Evolutionary conservation across 1,140 invertebrate species (phyloP), one percentile per base, ranked within the genome.

Genomic region (Caenorhabditis briggsae): DNA sequence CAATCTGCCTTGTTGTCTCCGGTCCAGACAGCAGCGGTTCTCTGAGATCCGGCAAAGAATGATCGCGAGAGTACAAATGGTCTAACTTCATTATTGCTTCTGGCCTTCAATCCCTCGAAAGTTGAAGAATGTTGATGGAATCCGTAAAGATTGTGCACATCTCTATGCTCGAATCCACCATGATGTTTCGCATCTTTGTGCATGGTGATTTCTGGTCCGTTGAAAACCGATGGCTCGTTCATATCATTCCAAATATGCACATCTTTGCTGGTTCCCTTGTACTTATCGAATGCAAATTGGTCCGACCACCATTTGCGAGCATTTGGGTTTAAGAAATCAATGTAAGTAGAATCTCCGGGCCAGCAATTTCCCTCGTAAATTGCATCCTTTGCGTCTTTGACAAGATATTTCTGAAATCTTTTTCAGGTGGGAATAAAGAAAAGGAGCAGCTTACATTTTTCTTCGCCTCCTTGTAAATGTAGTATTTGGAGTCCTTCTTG

Each of bases 141-240:
- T 2, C 97, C 97, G 93, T 98, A 97, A 25, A 97, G 94, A 93
- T 99, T 99, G 93, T 99, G 98, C 1, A 99, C 93, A 92, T 98
- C 96, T 90, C 98, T 94, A 94, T 96, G 97, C 93, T 96, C 97
- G 95, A 95, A 96, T 2, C 95, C 95, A 58, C 95, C 96, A 92
- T 89, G 95, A 95, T 94, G 99, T 95, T 92, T 96, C 95, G 48
- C 90, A 92, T 95, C 94, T 91, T 94, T 94, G 88, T 93, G 93
- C 91, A 92, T 91, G 6, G 91, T 92, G 41, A 91, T 94, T 94
- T 99, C 98, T 0, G 98, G 98, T 0, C 97, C 97, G 93, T 97
- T 99, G 92, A 99, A 99, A 0, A 99, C 97, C 16, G 96, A 97
- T 0, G 97, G 97, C 92, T 99, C 98, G 91, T 99, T 99, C 98